Conservation (phyloP, 2,797 vertebrate genomes). For the Cetoscarus ocellatus region DNA sequence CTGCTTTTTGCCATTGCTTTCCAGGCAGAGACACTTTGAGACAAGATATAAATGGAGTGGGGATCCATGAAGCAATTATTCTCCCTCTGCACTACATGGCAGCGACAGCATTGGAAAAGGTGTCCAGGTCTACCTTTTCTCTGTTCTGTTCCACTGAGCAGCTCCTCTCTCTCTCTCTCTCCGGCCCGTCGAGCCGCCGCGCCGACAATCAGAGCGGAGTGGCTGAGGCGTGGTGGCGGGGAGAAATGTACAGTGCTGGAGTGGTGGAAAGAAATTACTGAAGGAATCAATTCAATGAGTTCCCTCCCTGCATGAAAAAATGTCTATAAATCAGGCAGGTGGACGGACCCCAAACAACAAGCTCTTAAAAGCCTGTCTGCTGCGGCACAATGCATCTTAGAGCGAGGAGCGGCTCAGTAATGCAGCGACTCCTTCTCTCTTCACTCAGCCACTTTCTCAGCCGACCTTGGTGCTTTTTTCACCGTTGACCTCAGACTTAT, state of each 20-base stretch:
- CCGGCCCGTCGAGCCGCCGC: conserved; percentile 69
- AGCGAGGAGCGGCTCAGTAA: conserved; percentile 26
- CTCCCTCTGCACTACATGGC: conserved; percentile 60
- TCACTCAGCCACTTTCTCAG: conserved; percentile 5
- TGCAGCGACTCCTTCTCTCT: conserved; percentile 28
- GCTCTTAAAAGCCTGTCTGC: conserved; percentile 67
- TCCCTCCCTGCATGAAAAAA: conserved; percentile 58
- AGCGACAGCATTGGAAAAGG: conserved; percentile 59
- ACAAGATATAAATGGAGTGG: conserved; percentile 66
- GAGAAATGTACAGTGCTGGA: conserved; percentile 70
- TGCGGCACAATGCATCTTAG: conserved; percentile 53
- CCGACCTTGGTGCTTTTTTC: conserved; percentile 28
- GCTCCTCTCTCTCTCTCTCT: conserved; percentile 41
- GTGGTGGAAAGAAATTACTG: conserved; percentile 76
- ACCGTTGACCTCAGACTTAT: conserved; percentile 13
- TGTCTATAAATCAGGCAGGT: conserved; percentile 73
- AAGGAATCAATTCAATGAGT: conserved; percentile 77
- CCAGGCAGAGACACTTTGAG: conserved; percentile 43
- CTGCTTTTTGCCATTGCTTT: conserved; percentile 39
- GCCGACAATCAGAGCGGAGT: conserved; percentile 70
- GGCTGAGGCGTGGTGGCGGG: conserved; percentile 53
- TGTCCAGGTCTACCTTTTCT: conserved; percentile 63
- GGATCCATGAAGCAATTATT: conserved; percentile 68
- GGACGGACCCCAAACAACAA: conserved; percentile 64
- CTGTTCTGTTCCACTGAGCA: conserved; percentile 73